These are phyloP conservation scores for Pycnonotus jocosus DNA, from an alignment of 2,113 vertebrate species.

Conservation along the genomic window DNA sequence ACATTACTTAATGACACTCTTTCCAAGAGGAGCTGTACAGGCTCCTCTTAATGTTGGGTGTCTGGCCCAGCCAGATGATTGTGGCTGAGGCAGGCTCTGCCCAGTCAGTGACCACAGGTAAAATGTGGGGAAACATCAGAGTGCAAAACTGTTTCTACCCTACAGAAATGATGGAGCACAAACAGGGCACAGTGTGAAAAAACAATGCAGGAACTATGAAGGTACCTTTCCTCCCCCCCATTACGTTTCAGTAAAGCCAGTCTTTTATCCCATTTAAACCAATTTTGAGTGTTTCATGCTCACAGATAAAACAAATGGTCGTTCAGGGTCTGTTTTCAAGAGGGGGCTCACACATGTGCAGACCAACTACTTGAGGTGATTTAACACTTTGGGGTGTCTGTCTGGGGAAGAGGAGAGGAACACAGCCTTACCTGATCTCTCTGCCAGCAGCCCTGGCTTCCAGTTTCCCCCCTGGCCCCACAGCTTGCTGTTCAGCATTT, in stretches of 20 bases:
- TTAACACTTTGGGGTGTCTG: not conserved
- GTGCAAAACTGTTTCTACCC: not conserved
- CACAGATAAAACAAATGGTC: not conserved
- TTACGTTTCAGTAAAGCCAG: not conserved
- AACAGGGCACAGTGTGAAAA: not conserved
- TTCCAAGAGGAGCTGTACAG: not conserved
- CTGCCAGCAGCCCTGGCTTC: not conserved
- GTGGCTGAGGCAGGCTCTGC: not conserved
- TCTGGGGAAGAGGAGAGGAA: not conserved
- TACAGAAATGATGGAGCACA: not conserved
- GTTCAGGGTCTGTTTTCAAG: not conserved
- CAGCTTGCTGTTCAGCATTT: not conserved
- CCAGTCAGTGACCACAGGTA: not conserved
- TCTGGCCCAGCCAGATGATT: not conserved
- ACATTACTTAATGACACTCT: not conserved
- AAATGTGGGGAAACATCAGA: not conserved
- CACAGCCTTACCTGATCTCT: rapidly evolving
- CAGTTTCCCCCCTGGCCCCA: not conserved
- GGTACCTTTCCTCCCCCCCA: not conserved
- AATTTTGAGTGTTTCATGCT: not conserved
- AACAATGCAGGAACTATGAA: not conserved
- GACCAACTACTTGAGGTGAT: not conserved
- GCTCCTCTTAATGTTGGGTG: not conserved
- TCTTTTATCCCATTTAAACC: not conserved
- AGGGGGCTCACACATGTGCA: not conserved